Evolutionary conservation across 2,113 vertebrate genomes (phyloP), one percentile per base, ranked within the genome.

Genomic region (Atherinomorus stipes): DNA sequence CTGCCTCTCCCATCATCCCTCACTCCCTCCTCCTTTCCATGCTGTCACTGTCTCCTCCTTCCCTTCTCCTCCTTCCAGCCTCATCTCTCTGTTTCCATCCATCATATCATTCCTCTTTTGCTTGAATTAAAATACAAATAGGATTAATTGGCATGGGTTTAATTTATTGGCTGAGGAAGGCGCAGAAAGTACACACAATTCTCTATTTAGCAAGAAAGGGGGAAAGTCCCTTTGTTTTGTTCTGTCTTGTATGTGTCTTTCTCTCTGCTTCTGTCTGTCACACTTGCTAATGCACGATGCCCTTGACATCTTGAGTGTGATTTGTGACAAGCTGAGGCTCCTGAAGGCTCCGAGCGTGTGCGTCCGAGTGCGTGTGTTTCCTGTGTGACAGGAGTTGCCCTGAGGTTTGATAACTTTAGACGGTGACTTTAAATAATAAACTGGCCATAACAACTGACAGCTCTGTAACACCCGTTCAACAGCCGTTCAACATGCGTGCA

Each of bases 341-440:
- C 88, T 78, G 63, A 71, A 90, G 88, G 87, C 87, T 76, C 82
- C 65, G 69, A 81, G 82, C n/a, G 47, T 26, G 66, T 66, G 54
- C 23, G 60, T 72, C 42, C 40, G n/a, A 54, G 63, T 57, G 49
- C 67, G 40, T 60, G 60, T 64, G 73, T 66, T 58, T 68, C 50
- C 57, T 52, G 22, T 59, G 60, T 88, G 84, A 86, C 90, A 81
- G 78, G 78, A 88, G 86, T 69, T 64, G 78, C 79, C 84, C 85
- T 60, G 76, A 77, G 85, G 85, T 84, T 79, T 70, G 77, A 84
- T 80, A 86, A 85, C 86, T 85, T 86, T 81, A 67, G 87, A 88
- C 70, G 71, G 72, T 45, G 28, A 83, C 78, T 90, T 91, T 83
- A 92, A 92, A 93, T 92, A 93, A 91, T 91, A 85, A 93, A 91